Evolutionary conservation across 1,140 invertebrate species (phyloP).

Genomic region (Medauroidea extradentata): DNA sequence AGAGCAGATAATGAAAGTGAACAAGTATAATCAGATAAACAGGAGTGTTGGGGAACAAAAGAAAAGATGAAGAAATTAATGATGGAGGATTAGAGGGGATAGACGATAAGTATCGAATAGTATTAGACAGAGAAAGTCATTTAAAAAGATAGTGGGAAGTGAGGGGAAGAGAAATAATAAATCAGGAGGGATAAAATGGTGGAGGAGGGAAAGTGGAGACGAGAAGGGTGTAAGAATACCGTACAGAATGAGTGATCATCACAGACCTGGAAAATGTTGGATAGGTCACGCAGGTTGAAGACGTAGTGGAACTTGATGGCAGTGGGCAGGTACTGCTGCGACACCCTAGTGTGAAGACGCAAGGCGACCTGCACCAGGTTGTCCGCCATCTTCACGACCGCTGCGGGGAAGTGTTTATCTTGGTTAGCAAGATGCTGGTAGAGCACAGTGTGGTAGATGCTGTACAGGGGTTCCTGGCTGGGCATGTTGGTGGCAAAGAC

Average conservation of each 20-base stretch:
- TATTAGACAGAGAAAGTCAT: no score
- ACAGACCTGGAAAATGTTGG: constrained; percentile 80
- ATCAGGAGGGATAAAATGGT: background rate
- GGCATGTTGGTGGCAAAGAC: constrained; percentile 90
- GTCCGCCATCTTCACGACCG: constrained; percentile 55
- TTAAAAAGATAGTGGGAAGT: background rate
- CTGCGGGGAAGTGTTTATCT: constrained; percentile 57
- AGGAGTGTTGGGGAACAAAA: no score
- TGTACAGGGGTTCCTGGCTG: constrained; percentile 68
- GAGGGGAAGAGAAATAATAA: background rate
- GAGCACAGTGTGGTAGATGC: constrained; percentile 81
- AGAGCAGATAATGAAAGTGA: no score
- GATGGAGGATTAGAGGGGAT: no score
- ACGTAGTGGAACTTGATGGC: constrained; percentile 93
- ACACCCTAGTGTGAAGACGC: constrained; percentile 70
- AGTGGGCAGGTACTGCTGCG: constrained; percentile 77
- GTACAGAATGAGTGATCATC: background rate
- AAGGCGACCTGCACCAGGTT: constrained; percentile 68
- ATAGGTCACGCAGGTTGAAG: constrained; percentile 88
- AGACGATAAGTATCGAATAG: no score
- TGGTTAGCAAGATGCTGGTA: constrained; percentile 69
- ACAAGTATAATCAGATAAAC: no score
- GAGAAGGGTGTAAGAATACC: background rate
- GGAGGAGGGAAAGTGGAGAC: background rate
- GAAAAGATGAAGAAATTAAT: no score